These are phyloP conservation scores for Drosophila ficusphila DNA, from an alignment of 1,140 invertebrate species.

Conservation along the genomic window DNA sequence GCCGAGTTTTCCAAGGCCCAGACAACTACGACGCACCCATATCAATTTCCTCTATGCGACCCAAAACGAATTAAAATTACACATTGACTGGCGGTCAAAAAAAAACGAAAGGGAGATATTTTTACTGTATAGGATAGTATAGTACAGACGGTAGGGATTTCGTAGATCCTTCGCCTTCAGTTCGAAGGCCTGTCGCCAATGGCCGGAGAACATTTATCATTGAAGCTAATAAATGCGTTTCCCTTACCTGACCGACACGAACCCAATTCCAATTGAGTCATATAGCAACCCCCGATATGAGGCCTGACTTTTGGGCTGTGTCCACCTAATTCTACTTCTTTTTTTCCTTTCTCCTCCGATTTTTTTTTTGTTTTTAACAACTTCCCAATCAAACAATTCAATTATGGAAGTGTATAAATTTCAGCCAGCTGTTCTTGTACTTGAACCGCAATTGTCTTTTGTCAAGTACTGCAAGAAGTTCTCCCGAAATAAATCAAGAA, in stretches of 20 bases:
- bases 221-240: slow-evolving; percentile 79
- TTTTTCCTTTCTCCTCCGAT: slow-evolving; percentile 3
- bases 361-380: slow-evolving; percentile 13
- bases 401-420: slow-evolving; percentile 49
- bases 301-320: slow-evolving; percentile 37
- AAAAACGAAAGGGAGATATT: slow-evolving; percentile 1
- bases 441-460: slow-evolving; percentile 53
- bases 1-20: slow-evolving; percentile 19
- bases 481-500: slow-evolving; percentile 34
- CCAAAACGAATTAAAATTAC: slow-evolving; percentile 82
- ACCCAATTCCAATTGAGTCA: slow-evolving; percentile 72
- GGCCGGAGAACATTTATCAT: slow-evolving; percentile 72
- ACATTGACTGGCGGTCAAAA: slow-evolving; percentile 51
- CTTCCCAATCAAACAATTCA: slow-evolving; percentile 60
- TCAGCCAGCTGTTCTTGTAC: slow-evolving; percentile 47
- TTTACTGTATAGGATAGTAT: too few species aligned
- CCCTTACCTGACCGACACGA: slow-evolving; percentile 61
- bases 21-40: slow-evolving; percentile 63
- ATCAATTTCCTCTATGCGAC: slow-evolving; percentile 66
- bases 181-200: slow-evolving; percentile 24
- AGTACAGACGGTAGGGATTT: slow-evolving; percentile 12
- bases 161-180: slow-evolving; percentile 47
- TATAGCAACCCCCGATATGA: slow-evolving; percentile 30
- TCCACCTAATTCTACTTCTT: slow-evolving; percentile 38
- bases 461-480: slow-evolving; percentile 43